Conservation (phyloP, 2,797 vertebrate genomes). For the Peromyscus melanophrys region DNA sequence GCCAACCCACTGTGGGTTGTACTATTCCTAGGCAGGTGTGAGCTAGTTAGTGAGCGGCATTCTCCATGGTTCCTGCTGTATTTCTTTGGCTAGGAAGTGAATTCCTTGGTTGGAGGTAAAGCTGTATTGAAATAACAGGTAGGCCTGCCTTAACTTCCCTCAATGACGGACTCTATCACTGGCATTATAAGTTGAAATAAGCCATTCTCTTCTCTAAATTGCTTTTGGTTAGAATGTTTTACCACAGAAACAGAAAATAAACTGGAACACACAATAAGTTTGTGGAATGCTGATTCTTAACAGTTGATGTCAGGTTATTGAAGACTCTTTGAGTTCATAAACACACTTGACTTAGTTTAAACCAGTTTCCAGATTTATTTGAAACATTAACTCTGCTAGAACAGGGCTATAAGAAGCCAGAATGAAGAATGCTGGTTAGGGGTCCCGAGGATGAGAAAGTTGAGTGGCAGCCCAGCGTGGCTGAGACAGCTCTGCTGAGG, state of each 20-base stretch:
- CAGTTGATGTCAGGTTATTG: slow-evolving; percentile 30
- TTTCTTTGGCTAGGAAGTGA: not conserved
- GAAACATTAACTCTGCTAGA: not conserved
- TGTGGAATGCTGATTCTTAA: slow-evolving; percentile 51
- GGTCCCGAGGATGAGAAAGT: not conserved
- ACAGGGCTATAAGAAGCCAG: not conserved
- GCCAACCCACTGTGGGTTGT: no score
- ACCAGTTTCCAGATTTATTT: slow-evolving; percentile 41
- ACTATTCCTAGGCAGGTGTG: not conserved
- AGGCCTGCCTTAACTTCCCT: not conserved
- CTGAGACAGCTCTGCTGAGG: not conserved
- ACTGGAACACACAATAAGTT: not conserved
- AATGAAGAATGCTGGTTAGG: not conserved
- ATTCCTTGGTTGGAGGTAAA: not conserved
- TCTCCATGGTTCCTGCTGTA: not conserved
- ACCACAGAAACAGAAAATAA: not conserved
- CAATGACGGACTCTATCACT: not conserved
- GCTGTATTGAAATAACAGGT: not conserved
- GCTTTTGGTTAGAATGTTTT: not conserved
- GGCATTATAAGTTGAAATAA: not conserved
- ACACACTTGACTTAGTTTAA: not conserved
- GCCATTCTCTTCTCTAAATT: not conserved
- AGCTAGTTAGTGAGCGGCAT: not conserved
- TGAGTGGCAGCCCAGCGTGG: not conserved
- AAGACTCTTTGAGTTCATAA: slow-evolving; percentile 50